Conservation (phyloP, 2,113 vertebrate genomes). For the Anhinga rufa region DNA sequence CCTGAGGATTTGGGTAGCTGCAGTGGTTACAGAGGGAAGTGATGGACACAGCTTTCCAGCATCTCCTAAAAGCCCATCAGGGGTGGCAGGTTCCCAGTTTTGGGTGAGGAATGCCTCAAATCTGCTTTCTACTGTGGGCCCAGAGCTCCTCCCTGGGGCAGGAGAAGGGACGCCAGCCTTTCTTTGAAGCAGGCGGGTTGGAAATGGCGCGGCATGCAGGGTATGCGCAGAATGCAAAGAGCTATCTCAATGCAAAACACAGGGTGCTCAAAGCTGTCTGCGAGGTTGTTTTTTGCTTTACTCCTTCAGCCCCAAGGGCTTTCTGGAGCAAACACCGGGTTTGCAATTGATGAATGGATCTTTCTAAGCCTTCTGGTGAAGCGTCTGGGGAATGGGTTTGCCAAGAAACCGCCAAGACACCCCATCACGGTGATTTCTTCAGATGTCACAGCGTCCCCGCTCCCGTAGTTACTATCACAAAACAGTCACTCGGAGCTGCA, state of each 20-base stretch:
- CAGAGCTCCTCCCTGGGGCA: accelerated
- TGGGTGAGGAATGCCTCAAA: neutral
- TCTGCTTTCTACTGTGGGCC: accelerated
- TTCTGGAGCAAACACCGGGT: accelerated
- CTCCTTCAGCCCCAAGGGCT: neutral
- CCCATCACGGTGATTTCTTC: neutral
- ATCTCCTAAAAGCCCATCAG: neutral
- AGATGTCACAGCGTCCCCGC: accelerated
- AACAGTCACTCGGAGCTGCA: neutral
- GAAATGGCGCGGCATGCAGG: neutral
- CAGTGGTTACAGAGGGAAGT: neutral
- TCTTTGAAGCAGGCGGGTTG: neutral
- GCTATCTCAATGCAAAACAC: neutral
- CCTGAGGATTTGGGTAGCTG: neutral
- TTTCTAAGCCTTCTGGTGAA: neutral
- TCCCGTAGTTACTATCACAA: accelerated
- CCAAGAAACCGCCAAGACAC: neutral
- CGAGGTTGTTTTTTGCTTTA: accelerated
- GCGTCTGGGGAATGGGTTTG: neutral
- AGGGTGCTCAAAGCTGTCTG: neutral
- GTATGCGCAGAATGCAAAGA: neutral
- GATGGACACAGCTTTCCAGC: neutral
- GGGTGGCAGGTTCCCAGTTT: neutral
- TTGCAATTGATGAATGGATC: neutral
- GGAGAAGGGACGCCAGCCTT: neutral